These are phyloP conservation scores for Crenuchus spilurus DNA, from an alignment of 2,797 vertebrate genomes.

Conservation along the genomic window DNA sequence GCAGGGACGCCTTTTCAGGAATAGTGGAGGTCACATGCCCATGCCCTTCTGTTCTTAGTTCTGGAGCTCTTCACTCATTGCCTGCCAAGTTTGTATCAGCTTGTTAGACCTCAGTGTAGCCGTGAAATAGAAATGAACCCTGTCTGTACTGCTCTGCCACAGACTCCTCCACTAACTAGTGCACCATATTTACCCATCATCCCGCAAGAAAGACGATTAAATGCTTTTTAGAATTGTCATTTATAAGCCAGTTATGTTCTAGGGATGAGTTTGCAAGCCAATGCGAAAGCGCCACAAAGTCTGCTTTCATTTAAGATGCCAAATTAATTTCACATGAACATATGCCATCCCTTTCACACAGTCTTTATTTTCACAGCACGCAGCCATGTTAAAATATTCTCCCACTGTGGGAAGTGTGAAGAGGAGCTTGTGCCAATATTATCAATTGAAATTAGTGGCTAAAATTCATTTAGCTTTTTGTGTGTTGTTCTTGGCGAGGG, in stretches of 20 bases:
- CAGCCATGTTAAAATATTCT: not conserved
- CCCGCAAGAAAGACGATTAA: too few relatives aligned
- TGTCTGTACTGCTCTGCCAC: slow-evolving; percentile 15
- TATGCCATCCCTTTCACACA: slow-evolving; percentile 19
- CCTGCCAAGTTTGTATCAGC: slow-evolving; percentile 20
- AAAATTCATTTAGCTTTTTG: not conserved
- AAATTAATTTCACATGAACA: slow-evolving; percentile 21
- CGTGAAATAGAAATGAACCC: slow-evolving; percentile 14
- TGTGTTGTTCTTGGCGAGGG: not conserved
- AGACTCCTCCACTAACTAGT: not conserved
- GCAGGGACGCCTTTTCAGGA: slow-evolving; percentile 29
- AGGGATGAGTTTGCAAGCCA: not conserved
- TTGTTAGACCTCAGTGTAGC: slow-evolving; percentile 5
- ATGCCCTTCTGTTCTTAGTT: not conserved
- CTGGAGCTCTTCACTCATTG: slow-evolving; percentile 9
- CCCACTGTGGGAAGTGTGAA: not conserved
- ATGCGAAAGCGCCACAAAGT: not conserved
- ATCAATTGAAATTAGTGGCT: slow-evolving; percentile 5
- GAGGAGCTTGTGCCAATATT: slow-evolving; percentile 5
- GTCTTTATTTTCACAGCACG: not conserved
- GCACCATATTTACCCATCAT: not conserved
- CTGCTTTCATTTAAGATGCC: slow-evolving; percentile 10
- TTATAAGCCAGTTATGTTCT: not conserved
- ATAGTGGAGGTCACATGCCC: not conserved
- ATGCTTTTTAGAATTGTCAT: too few relatives aligned